A percentile compares a stretch with the other conserved stretches of the same genome.
Evolutionary conservation across 1,140 invertebrate species (phyloP).

Genomic region (Eueides isabella): DNA sequence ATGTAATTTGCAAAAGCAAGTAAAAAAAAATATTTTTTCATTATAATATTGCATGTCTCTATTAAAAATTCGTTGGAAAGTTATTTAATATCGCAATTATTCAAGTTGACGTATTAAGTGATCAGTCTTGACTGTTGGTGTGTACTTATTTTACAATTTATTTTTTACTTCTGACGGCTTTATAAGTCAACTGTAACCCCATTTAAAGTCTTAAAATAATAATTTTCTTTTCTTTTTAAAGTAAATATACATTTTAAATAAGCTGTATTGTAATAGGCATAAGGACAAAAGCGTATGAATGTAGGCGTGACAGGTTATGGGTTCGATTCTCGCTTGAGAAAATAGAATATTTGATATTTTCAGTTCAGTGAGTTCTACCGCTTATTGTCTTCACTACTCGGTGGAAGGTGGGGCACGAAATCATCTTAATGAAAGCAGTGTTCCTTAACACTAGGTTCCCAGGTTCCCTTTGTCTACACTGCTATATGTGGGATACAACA

Average conservation of each 20-base stretch:
- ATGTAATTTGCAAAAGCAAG: neutral
- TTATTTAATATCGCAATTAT: conserved; percentile 6
- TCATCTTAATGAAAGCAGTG: too few species aligned
- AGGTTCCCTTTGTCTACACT: too few species aligned
- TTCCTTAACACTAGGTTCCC: too few species aligned
- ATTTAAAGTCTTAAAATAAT: neutral
- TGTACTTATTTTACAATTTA: conserved; percentile 2
- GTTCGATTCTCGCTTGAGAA: too few species aligned
- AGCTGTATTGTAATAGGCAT: too few species aligned
- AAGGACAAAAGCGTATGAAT: too few species aligned
- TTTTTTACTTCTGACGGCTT: neutral
- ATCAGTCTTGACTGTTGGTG: neutral
- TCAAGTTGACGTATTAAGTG: conserved; percentile 12
- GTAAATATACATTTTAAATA: neutral
- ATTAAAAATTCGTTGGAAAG: neutral
- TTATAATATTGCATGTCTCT: neutral
- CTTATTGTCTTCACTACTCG: too few species aligned
- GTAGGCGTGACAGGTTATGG: too few species aligned
- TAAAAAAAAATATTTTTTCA: neutral
- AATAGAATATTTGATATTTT: too few species aligned
- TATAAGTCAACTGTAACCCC: neutral
- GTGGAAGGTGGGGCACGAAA: too few species aligned
- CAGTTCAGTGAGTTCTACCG: too few species aligned
- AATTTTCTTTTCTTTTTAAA: neutral
- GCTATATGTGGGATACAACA: too few species aligned